Evolutionary conservation across 2,888 invertebrate species (phyloP).

Genomic region (Drosophila nr. medialis): DNA sequence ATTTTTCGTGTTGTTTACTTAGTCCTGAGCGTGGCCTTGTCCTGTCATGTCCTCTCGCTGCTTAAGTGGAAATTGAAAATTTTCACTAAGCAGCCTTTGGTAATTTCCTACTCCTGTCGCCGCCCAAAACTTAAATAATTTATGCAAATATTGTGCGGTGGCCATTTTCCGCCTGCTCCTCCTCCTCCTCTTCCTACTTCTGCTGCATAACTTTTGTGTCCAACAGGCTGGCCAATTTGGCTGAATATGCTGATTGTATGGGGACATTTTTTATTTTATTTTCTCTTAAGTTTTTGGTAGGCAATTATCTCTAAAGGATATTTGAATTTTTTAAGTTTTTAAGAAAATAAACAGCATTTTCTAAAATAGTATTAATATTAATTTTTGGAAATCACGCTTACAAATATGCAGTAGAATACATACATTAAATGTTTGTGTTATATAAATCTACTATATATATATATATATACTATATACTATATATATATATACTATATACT

Average conservation of each 20-base stretch:
- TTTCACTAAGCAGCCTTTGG: conserved; percentile 63
- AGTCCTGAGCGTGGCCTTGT: conserved; percentile 48
- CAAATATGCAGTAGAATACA: background rate
- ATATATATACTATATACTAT: too few species aligned
- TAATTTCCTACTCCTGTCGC: conserved; percentile 60
- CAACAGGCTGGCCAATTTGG: conserved; percentile 55
- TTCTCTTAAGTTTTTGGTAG: conserved; percentile 20
- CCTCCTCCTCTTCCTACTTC: background rate
- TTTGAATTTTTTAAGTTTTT: background rate
- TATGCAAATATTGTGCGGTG: conserved; percentile 74
- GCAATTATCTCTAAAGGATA: conserved; percentile 29
- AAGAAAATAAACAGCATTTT: background rate
- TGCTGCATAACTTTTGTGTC: conserved; percentile 55
- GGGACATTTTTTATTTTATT: conserved; percentile 7
- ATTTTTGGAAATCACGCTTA: background rate
- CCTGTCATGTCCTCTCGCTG: conserved; percentile 29
- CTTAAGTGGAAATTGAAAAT: conserved; percentile 75
- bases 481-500: too few species aligned
- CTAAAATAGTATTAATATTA: background rate
- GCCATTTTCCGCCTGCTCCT: background rate
- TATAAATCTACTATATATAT: background rate
- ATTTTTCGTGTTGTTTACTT: conserved; percentile 62
- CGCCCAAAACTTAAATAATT: conserved; percentile 62
- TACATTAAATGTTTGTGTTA: background rate
- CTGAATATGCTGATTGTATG: conserved; percentile 38